Percentiles rank a stretch among this genome's conserved stretches.
These are phyloP conservation scores for Leucania comma DNA, from an alignment of 2,888 invertebrate genomes.

Conservation along the genomic window DNA sequence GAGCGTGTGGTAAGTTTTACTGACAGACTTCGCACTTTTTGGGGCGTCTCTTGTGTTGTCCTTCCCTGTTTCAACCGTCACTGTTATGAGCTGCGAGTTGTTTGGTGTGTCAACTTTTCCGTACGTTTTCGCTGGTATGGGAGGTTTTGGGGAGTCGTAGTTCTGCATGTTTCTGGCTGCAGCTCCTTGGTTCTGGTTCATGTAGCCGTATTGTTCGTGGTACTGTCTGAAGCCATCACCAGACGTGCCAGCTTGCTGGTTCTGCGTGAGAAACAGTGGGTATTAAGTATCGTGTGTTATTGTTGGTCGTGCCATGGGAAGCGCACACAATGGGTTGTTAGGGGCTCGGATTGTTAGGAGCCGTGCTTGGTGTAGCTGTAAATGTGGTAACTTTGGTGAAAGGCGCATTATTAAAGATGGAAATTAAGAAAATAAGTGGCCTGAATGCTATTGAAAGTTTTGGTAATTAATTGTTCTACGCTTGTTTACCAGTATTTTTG, in stretches of 20 bases:
- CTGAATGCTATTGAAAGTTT: constrained; percentile 53
- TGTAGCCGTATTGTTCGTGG: constrained; percentile 90
- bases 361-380: constrained; percentile 71
- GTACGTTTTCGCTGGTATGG: constrained; percentile 88
- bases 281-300: constrained; percentile 68
- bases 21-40: constrained; percentile 92
- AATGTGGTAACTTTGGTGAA: constrained; percentile 70
- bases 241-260: constrained; percentile 88
- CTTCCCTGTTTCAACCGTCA: constrained; percentile 91
- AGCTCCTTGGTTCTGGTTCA: constrained; percentile 83
- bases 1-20: constrained; percentile 95
- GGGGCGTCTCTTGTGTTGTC: constrained; percentile 90
- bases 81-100: constrained; percentile 89
- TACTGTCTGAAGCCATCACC: constrained; percentile 87
- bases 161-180: constrained; percentile 83
- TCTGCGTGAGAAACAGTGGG: constrained; percentile 77
- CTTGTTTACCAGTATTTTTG: background rate
- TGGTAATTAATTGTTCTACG: constrained; percentile 19
- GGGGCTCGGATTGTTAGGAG: constrained; percentile 70
- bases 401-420: constrained; percentile 63
- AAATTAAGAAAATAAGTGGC: constrained; percentile 58
- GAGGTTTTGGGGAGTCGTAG: constrained; percentile 86
- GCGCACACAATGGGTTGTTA: constrained; percentile 76
- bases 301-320: constrained; percentile 74
- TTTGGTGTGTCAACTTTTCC: constrained; percentile 83